Evolutionary conservation across 64 coral and sea anemone species (phyloP).

Genomic region (Montipora foliosa): DNA sequence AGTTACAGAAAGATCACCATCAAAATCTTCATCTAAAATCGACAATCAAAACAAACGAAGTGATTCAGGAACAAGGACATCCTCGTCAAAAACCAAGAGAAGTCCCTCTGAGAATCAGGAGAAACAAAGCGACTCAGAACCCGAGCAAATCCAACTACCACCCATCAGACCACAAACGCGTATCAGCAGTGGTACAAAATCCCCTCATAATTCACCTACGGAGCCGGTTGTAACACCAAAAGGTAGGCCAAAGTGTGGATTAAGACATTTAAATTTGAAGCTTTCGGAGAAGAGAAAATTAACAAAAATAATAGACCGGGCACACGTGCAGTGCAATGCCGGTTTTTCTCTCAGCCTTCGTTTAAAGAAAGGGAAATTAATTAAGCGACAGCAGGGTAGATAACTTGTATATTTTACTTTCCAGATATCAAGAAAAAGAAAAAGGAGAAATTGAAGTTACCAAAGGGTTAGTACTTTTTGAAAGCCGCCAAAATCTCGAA

Average conservation of each 20-base stretch:
- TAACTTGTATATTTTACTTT: background rate
- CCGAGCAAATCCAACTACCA: background rate
- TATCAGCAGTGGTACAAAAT: background rate
- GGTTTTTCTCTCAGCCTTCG: too few relatives aligned
- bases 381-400: background rate
- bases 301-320: too few relatives aligned
- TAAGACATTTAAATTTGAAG: too few relatives aligned
- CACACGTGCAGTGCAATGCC: too few relatives aligned
- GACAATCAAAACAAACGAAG: background rate
- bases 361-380: too few relatives aligned
- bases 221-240: background rate
- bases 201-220: background rate
- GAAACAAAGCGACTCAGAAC: conserved; percentile 1
- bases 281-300: too few relatives aligned
- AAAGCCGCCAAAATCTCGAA: background rate
- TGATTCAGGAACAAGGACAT: background rate
- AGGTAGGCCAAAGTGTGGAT: background rate
- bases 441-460: conserved; percentile 11
- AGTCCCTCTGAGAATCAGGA: background rate
- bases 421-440: conserved; percentile 33
- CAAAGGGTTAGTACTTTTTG: conserved; percentile 3
- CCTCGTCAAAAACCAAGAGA: conserved; percentile 26
- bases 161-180: background rate
- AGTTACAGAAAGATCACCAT: background rate
- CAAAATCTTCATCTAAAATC: background rate